These are phyloP conservation scores for Athene cunicularia DNA, from an alignment of 2,113 vertebrate genomes.

Conservation along the genomic window DNA sequence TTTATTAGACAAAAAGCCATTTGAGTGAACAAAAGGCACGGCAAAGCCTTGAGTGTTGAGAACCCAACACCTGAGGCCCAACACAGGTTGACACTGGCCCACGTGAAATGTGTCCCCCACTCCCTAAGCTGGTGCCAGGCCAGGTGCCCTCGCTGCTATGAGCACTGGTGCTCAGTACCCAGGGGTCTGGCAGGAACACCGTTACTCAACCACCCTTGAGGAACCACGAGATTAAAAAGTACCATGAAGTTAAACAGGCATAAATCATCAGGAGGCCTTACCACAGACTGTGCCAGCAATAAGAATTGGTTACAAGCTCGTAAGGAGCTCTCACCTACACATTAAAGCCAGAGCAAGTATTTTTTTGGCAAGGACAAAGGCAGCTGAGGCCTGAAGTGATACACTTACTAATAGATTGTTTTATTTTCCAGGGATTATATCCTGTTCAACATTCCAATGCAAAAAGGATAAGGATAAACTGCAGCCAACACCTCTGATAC, in stretches of 20 bases:
- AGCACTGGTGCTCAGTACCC: neutral
- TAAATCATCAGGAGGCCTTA: neutral
- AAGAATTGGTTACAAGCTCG: neutral
- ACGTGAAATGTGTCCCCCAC: rapidly evolving
- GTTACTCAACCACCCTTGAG: neutral
- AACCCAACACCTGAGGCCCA: no score
- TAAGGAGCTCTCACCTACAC: neutral
- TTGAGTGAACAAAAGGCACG: neutral
- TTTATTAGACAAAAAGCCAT: neutral
- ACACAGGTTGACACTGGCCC: neutral
- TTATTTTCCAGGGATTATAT: neutral
- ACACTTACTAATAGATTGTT: neutral
- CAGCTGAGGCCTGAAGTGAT: neutral
- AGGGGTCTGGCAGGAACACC: neutral
- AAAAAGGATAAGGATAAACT: neutral
- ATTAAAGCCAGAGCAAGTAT: rapidly evolving
- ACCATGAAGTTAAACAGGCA: neutral
- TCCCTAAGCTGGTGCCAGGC: neutral
- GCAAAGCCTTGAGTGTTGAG: neutral
- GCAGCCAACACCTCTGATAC: neutral
- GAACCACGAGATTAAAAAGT: neutral
- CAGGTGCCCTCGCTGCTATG: neutral
- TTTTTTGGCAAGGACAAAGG: neutral
- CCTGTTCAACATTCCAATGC: neutral
- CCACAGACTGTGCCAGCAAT: rapidly evolving